Base-by-base conservation (phyloP, 2,888 invertebrate genomes). In the Cyclophora albipunctata region DNA sequence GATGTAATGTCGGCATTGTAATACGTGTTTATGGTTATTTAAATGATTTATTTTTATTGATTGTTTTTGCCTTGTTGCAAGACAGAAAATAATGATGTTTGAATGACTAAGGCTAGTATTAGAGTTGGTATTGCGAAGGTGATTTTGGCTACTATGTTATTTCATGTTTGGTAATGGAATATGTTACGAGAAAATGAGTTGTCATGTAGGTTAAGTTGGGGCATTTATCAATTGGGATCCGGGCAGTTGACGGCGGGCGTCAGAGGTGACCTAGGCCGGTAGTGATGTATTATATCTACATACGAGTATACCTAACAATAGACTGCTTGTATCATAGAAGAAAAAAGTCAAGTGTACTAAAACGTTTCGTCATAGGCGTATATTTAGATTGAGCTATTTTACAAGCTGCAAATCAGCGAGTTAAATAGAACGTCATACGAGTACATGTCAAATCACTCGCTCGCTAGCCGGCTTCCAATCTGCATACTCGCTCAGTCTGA, bases 11-110 rank as follows among this genome's bases (percentile, higher is more conserved):
- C 78, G 81, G 79, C 80, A 86, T 86, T 88, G 87, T 87, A 84
- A 78, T 84, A 80, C 81, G 82, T 84, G 87, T 87, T 88, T 87
- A 87, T 86, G 83, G 84, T 85, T 86, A 87, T 88, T 87, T 86
- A 87, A 88, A 88, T 88, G 87, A 87, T 88, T 86, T 87, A 88
- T 88, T 87, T 87, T 87, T 88, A 88, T 88, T 88, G 86, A 87
- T 88, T 84, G 87, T 87, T 85, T 86, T 87, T 78, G 87, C 86
- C 85, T 87, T 86, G 87, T 81, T 86, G 81, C 81, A 64, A 84
- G 88, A 88, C 88, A 84, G 84, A 86, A 86, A 87, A 84, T 87
- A 88, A 88, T 88, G 85, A 84, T 82, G 78, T 78, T 64, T 71
- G 81, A 75, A 79, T 77, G 81, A 81, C 80, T 83, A 81, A 84